Base-by-base conservation (phyloP, 1,140 invertebrate genomes). In the Euwallacea similis region DNA sequence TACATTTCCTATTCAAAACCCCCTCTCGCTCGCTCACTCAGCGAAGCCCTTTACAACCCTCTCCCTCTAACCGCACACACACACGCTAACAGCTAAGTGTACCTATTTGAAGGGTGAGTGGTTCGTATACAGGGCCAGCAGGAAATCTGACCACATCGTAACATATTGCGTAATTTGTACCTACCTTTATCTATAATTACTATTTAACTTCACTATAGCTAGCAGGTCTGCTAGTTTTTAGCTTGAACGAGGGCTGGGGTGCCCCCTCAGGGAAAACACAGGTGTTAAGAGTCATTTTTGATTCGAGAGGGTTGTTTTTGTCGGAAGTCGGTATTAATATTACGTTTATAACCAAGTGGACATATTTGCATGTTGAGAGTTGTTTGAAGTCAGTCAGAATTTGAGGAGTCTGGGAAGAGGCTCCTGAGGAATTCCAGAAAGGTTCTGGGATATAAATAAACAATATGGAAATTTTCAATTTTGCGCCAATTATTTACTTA, bases 131-230 rank as follows among this genome's bases (percentile, higher is more conserved):
- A 67, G 66, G 50, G 54, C 43, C 47, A 46, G 21, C 60, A 42
- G 54, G 67, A 63, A 70, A 70, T 63, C 58, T 70, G 68, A 69
- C 61, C 58, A 69, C 62, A 59, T 68, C 43, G 68, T 75, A 77
- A 76, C 76, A 77, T 77, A 77, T 77, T 77, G 76, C 70, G 72
- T 77, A 77, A 77, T 77, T 77, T 77, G 76, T 77, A 75, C 71
- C 68, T 76, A 70, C 71, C 41, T 71, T 73, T 74, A 74, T 65
- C 64, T 64, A 56, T 75, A 75, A 75, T 75, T 75, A 75, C 44
- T 64, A 61, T 69, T 67, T 69, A 69, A 69, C 56, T 69, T 69
- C 11, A 43, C 33, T 61, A 11, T 21, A 61, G 21, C 1, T 33
- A 33, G 59, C 59, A 61, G 58, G 58, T 60, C 42, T 13, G 11